Evolutionary conservation across 2,113 vertebrate genomes (phyloP).

Genomic region (pig (Sus scrofa)): DNA sequence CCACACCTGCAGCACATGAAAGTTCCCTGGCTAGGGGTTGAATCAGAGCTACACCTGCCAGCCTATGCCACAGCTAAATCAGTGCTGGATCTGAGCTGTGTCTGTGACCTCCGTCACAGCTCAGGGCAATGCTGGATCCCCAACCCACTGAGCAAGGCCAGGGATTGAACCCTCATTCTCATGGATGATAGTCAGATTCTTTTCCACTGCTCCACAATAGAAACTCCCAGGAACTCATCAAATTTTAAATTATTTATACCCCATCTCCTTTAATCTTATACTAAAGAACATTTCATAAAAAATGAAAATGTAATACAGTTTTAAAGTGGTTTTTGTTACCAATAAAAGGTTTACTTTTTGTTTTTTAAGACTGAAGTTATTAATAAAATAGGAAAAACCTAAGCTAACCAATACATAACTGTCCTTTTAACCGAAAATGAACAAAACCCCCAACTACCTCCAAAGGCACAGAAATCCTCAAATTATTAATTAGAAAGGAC

Average conservation of each 20-base stretch:
- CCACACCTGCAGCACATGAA: no score
- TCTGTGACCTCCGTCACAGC: no score
- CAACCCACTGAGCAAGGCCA: no score
- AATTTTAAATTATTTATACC: constrained; percentile 43
- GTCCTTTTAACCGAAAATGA: constrained; percentile 35
- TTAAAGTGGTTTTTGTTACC: constrained; percentile 45
- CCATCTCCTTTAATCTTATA: constrained; percentile 32
- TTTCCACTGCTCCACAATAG: no score
- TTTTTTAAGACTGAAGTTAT: constrained; percentile 47
- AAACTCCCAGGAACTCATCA: background rate
- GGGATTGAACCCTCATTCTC: no score
- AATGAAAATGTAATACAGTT: background rate
- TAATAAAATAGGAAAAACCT: background rate
- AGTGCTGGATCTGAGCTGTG: no score
- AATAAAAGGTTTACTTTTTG: constrained; percentile 41
- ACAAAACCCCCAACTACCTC: background rate
- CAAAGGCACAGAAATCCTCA: constrained; percentile 42
- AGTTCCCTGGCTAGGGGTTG: no score
- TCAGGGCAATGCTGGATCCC: no score
- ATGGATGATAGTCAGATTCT: no score
- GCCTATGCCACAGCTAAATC: no score
- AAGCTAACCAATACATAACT: background rate
- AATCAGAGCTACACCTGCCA: no score
- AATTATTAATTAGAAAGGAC: background rate
- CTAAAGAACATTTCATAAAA: constrained; percentile 35